Conservation (phyloP, 1,140 invertebrate genomes). For the Dufourea novaeangliae region DNA sequence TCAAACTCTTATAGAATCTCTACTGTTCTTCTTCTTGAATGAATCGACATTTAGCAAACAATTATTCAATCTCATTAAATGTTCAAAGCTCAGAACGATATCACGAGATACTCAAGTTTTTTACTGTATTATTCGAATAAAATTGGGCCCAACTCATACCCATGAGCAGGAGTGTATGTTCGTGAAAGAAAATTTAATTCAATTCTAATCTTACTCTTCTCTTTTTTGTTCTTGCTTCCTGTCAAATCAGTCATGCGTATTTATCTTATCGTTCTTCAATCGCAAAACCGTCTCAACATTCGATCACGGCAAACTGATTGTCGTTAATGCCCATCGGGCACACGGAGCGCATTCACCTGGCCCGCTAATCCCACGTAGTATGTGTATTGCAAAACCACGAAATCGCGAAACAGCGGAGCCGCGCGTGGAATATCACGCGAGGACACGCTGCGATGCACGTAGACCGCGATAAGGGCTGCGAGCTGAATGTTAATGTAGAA, state of each 20-base stretch:
- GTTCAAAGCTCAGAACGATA: too few species aligned
- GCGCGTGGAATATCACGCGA: slow-evolving; percentile 54
- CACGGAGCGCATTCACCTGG: slow-evolving; percentile 25
- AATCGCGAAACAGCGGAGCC: slow-evolving; percentile 46
- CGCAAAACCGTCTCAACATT: not conserved
- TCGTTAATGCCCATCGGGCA: slow-evolving; percentile 45
- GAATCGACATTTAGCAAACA: too few species aligned
- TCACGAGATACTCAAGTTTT: too few species aligned
- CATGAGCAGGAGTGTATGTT: not conserved
- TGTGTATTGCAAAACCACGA: slow-evolving; percentile 49
- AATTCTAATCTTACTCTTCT: not conserved
- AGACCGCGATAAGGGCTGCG: slow-evolving; percentile 30
- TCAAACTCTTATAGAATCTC: too few species aligned
- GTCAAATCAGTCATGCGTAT: not conserved
- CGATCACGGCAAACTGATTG: not conserved
- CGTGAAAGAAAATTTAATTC: not conserved
- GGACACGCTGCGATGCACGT: slow-evolving; percentile 34
- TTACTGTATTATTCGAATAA: too few species aligned
- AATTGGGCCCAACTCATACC: too few species aligned
- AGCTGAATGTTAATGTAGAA: slow-evolving; percentile 56
- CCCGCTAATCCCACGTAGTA: slow-evolving; percentile 37
- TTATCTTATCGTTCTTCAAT: not conserved
- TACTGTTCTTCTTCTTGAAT: too few species aligned
- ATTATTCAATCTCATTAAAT: too few species aligned
- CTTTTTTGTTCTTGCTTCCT: too few species aligned